Evolutionary conservation across 1,140 invertebrate genomes (phyloP).

Genomic region (Zaprionus nigranus): DNA sequence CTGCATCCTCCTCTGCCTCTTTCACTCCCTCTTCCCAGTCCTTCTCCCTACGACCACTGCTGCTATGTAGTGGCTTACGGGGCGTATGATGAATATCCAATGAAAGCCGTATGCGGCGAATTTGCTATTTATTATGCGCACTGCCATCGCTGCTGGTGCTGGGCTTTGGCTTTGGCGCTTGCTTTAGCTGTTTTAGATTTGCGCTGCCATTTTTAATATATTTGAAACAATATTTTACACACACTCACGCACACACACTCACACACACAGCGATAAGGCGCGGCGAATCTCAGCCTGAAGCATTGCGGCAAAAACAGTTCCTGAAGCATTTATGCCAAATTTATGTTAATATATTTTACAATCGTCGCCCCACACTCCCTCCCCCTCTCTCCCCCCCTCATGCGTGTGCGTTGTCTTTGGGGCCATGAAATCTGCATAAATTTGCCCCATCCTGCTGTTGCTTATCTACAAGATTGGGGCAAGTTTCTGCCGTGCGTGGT

Average conservation of each 20-base stretch:
- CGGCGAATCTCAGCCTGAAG: conserved; percentile 46
- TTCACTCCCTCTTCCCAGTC: too few relatives aligned
- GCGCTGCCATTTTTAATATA: conserved; percentile 72
- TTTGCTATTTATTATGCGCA: conserved; percentile 62
- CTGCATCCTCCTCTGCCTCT: neutral
- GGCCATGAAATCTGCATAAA: conserved; percentile 76
- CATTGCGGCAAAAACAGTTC: conserved; percentile 57
- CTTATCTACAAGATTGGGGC: conserved; percentile 60
- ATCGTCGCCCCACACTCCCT: conserved; percentile 59
- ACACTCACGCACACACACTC: conserved; percentile 6
- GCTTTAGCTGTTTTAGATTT: conserved; percentile 56
- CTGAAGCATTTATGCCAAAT: conserved; percentile 83
- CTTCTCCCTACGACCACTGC: neutral
- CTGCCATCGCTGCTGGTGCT: conserved; percentile 19
- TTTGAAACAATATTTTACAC: conserved; percentile 70
- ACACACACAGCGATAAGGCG: conserved; percentile 1
- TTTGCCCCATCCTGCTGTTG: conserved; percentile 48
- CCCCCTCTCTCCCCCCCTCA: conserved; percentile 46
- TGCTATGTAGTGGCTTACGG: conserved; percentile 10
- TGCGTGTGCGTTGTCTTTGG: conserved; percentile 63
- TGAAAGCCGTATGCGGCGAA: conserved; percentile 30
- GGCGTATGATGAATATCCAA: conserved; percentile 52
- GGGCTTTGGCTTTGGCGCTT: conserved; percentile 26
- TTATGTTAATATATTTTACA: conserved; percentile 84
- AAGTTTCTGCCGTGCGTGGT: conserved; percentile 57